phyloP scores from a whole-genome alignment of 2,797 vertebrate species.

The Pachyuromys duprasi region DNA sequence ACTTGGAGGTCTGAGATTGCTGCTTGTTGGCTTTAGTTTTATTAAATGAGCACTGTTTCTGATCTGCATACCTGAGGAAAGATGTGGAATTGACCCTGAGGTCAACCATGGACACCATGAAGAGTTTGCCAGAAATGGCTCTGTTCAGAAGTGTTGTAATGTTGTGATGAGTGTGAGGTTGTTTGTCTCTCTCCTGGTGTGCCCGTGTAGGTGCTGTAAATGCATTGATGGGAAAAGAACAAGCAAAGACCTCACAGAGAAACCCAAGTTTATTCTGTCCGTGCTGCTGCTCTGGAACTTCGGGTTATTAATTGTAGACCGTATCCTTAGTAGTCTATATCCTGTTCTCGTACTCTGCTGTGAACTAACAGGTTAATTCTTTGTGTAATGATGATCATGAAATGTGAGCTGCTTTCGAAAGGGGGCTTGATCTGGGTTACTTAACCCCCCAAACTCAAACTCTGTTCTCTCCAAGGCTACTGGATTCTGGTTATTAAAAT shows the following conservation, averaged over 20 bases:
- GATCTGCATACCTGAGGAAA: not conserved
- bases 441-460: not conserved
- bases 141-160: not conserved
- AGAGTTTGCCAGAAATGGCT: conserved; percentile 15
- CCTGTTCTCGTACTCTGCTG: not conserved
- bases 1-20: not conserved
- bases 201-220: conserved; percentile 91
- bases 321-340: conserved; percentile 91
- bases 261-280: conserved; percentile 92
- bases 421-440: not conserved
- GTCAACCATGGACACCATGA: not conserved
- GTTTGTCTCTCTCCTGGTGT: conserved; percentile 71
- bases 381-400: conserved; percentile 38
- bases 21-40: conserved; percentile 15
- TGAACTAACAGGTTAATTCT: conserved; percentile 16
- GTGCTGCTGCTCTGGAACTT: conserved; percentile 96
- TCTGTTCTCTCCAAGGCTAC: not conserved
- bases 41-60: conserved; percentile 50
- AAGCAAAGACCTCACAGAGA: conserved; percentile 89
- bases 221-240: conserved; percentile 89
- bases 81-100: not conserved
- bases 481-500: not conserved
- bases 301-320: conserved; percentile 96
- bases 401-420: conserved; percentile 42
- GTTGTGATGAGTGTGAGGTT: conserved; percentile 11